Conservation (phyloP, 2,888 invertebrate genomes). For the Patella ulyssiponensis region DNA sequence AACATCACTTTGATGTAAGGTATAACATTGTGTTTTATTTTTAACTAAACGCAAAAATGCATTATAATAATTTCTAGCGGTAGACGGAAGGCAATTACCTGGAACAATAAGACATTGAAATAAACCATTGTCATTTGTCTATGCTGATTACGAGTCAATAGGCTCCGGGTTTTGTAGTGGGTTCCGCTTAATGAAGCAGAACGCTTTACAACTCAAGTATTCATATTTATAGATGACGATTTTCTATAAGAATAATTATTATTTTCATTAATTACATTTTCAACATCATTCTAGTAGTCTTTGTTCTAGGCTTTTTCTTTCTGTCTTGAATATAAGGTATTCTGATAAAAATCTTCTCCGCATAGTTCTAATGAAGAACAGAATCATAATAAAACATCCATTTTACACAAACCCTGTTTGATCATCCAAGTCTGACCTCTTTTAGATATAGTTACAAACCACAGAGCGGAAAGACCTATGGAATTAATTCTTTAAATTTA, state of each 20-base stretch:
- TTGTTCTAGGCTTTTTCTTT: background rate
- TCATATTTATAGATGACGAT: background rate
- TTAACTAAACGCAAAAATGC: too few relatives aligned
- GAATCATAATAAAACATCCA: too few relatives aligned
- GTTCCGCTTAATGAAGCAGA: background rate
- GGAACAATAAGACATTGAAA: constrained; percentile 9
- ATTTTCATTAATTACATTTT: constrained; percentile 11
- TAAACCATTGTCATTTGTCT: constrained; percentile 4
- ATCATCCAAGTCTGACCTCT: too few relatives aligned
- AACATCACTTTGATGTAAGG: too few relatives aligned
- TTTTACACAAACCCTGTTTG: too few relatives aligned
- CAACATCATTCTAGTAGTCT: background rate
- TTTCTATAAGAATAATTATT: constrained; percentile 5
- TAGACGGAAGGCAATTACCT: background rate
- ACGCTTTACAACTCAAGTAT: background rate
- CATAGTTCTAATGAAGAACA: too few relatives aligned
- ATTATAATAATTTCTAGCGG: background rate
- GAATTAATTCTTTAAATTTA: too few relatives aligned
- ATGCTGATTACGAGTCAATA: background rate
- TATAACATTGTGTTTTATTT: too few relatives aligned
- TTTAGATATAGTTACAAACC: too few relatives aligned
- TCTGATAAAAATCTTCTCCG: too few relatives aligned
- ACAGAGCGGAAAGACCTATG: too few relatives aligned
- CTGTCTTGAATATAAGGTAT: too few relatives aligned
- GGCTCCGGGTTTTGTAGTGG: background rate